Evolutionary conservation across 2,888 invertebrate genomes (phyloP), one percentile per base, ranked within the genome.

Genomic region (Apamea epomidion): DNA sequence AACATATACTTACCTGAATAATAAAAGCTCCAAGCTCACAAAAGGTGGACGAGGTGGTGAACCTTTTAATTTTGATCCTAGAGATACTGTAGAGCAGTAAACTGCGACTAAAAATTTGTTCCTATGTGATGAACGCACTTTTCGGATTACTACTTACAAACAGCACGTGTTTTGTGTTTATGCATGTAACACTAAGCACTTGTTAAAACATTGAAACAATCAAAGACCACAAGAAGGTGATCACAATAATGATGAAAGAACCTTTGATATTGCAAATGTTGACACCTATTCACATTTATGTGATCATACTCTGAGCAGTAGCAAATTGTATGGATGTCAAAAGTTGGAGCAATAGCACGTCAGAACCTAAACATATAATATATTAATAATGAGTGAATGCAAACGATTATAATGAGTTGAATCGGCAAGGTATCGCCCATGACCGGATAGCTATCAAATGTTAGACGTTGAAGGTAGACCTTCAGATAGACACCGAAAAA

Each of bases 1-100:
- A 92, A 91, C 78, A 90, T 87, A 87, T 93, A 94, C 94, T 95
- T 95, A 95, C 95, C 96, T 96, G 96, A 93, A 94, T 94, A 92
- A 94, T 93, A 94, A 95, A 95, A 96, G 96, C 95, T 96, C 90
- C 86, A 91, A 92, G 91, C 92, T 93, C 88, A 94, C 92, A 93
- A 94, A 94, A 93, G 93, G 93, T 92, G 92, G 91, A 91, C 91
- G 88, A 91, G 91, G 90, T 91, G 88, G 90, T 91, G 90, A 91
- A 92, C 92, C 88, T 91, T 91, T 91, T 90, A 90, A 92, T 91
- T 92, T 91, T 87, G 89, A 91, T 91, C 91, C 89, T 91, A 91
- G 91, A 88, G 85, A 87, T 90, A 84, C 81, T 82, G 69, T 82
- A 80, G 77, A 89, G 85, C 78, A 87, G 80, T 88, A 76, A 85